These are phyloP conservation scores for Drosophila mulleri DNA, from an alignment of 2,888 invertebrate genomes.

Conservation along the genomic window DNA sequence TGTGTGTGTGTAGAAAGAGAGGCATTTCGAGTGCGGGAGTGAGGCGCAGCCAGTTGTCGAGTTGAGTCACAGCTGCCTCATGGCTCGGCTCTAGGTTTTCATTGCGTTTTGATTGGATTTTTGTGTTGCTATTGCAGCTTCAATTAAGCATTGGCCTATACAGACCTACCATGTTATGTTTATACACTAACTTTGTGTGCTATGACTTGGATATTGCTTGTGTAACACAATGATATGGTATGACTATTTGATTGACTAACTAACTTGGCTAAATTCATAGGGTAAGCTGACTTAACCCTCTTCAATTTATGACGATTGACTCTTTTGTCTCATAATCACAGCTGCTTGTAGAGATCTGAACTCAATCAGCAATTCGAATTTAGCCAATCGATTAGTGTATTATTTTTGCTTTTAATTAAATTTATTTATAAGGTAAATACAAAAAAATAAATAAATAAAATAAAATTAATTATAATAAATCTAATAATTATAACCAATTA, in stretches of 20 bases:
- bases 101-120: constrained; percentile 79
- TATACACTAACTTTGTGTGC: constrained; percentile 21
- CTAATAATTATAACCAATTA: too few species aligned
- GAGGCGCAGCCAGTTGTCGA: constrained; percentile 17
- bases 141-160: constrained; percentile 65
- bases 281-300: too few species aligned
- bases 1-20: constrained; percentile 2
- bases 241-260: neutral
- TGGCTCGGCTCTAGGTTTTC: constrained; percentile 53
- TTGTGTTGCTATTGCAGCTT: constrained; percentile 69
- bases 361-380: too few species aligned
- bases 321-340: too few species aligned
- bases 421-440: too few species aligned
- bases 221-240: neutral
- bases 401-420: too few species aligned
- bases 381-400: too few species aligned
- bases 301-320: too few species aligned
- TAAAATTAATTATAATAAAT: too few species aligned
- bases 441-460: too few species aligned
- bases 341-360: too few species aligned
- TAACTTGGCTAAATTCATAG: neutral
- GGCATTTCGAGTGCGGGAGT: neutral
- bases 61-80: constrained; percentile 44
- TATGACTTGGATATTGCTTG: neutral
- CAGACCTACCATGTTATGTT: constrained; percentile 23